These are phyloP conservation scores for Lasaia peninsularis DNA, from an alignment of 1,140 invertebrate genomes.

Conservation along the genomic window DNA sequence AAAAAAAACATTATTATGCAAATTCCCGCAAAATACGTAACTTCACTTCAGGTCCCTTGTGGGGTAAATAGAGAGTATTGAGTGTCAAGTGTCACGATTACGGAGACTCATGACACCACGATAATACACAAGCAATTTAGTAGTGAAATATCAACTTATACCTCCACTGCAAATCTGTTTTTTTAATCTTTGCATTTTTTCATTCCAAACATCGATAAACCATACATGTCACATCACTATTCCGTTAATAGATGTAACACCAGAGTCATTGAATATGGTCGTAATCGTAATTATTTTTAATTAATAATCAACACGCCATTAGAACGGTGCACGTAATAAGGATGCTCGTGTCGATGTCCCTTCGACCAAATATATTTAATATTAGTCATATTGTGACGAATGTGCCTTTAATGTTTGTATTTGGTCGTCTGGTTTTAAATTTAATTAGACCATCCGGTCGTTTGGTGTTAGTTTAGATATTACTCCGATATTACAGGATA, in stretches of 20 bases:
- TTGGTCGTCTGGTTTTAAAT: slow-evolving; percentile 29
- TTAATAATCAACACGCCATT: slow-evolving; percentile 76
- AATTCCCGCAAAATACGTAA: no score
- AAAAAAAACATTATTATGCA: no score
- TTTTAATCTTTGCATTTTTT: no score
- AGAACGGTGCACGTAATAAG: slow-evolving; percentile 64
- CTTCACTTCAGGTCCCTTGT: no score
- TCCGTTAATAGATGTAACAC: slow-evolving; percentile 71
- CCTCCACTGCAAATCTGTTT: no score
- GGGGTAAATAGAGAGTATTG: no score
- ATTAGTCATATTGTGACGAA: slow-evolving; percentile 35
- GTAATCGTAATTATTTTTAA: slow-evolving; percentile 77
- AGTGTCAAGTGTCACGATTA: no score
- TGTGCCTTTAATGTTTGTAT: slow-evolving; percentile 25
- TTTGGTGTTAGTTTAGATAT: slow-evolving; percentile 22
- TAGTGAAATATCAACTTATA: no score
- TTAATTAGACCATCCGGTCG: slow-evolving; percentile 28
- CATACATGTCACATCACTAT: slow-evolving; percentile 42
- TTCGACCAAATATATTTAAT: slow-evolving; percentile 47
- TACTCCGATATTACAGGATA: slow-evolving; percentile 12
- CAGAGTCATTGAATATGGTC: slow-evolving; percentile 76
- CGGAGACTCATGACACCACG: no score
- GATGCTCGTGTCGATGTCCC: slow-evolving; percentile 71
- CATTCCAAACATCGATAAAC: background rate
- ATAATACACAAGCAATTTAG: no score